phyloP scores from a whole-genome alignment of 2,888 invertebrate species.

The Aelia acuminata region DNA sequence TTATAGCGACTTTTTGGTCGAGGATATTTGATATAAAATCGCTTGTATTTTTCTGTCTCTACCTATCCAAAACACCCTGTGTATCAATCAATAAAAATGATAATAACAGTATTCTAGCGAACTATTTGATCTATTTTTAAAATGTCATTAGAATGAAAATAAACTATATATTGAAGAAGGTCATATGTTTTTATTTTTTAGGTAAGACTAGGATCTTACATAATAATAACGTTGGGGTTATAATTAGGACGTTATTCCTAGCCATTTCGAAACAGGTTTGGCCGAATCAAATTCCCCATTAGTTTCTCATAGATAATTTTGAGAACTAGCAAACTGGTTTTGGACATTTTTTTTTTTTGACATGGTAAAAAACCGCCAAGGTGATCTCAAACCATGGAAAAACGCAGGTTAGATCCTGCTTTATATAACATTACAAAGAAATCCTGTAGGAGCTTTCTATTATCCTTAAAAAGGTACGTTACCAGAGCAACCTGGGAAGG shows the following conservation, averaged over 20 bases:
- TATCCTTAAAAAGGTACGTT: too few relatives aligned
- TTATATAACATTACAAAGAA: not conserved
- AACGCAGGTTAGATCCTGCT: not conserved
- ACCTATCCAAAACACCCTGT: too few relatives aligned
- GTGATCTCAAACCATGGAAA: not conserved
- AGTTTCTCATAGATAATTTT: not conserved
- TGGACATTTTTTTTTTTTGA: not conserved
- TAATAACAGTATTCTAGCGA: too few relatives aligned
- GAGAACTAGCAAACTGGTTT: not conserved
- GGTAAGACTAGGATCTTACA: not conserved
- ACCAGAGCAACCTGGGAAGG: too few relatives aligned
- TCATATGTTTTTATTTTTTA: not conserved
- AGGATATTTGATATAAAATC: too few relatives aligned
- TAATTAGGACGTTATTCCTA: not conserved
- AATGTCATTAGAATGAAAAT: not conserved
- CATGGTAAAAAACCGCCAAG: not conserved
- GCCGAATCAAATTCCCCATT: not conserved
- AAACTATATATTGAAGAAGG: not conserved
- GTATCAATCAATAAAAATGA: too few relatives aligned
- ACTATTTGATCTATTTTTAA: too few relatives aligned
- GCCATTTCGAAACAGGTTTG: not conserved
- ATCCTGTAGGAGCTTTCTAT: not conserved
- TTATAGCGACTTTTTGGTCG: too few relatives aligned
- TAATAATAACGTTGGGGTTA: not conserved
- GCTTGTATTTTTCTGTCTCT: too few relatives aligned